Evolutionary conservation across 1,140 invertebrate species (phyloP).

Genomic region (Oncopeltus fasciatus): DNA sequence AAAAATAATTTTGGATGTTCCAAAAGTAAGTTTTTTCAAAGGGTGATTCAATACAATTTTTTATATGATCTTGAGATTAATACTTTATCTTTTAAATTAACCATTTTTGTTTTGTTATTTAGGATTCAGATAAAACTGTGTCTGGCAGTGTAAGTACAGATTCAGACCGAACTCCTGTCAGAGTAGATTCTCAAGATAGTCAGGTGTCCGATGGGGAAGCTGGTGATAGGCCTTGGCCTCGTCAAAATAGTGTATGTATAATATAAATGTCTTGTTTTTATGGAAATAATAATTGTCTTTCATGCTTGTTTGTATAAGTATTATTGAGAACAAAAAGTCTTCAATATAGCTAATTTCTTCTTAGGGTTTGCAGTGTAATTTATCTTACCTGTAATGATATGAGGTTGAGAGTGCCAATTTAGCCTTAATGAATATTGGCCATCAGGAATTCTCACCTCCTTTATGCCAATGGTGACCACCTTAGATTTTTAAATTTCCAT

Average conservation of each 20-base stretch:
- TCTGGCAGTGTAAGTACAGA: slow-evolving; percentile 59
- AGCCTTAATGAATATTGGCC: too few species aligned
- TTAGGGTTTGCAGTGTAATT: too few species aligned
- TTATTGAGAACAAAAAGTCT: too few species aligned
- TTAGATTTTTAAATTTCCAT: too few species aligned
- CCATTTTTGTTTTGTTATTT: not conserved
- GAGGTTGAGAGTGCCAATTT: too few species aligned
- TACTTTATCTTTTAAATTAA: not conserved
- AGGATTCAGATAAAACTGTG: slow-evolving; percentile 74
- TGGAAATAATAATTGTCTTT: not conserved
- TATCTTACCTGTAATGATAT: too few species aligned
- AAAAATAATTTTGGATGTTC: not conserved
- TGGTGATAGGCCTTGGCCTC: slow-evolving; percentile 50
- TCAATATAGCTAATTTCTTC: too few species aligned
- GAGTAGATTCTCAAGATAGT: slow-evolving; percentile 77
- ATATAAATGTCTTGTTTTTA: too few species aligned
- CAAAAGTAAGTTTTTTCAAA: too few species aligned
- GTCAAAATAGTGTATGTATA: slow-evolving; percentile 72
- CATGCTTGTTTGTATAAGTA: not conserved
- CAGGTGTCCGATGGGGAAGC: slow-evolving; percentile 53
- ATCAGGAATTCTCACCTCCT: too few species aligned
- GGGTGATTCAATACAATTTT: not conserved
- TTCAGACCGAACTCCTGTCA: slow-evolving; percentile 60
- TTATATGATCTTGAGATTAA: not conserved
- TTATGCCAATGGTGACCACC: too few species aligned